Evolutionary conservation across 2,888 invertebrate species (phyloP).

Genomic region (Tenthredo livida): DNA sequence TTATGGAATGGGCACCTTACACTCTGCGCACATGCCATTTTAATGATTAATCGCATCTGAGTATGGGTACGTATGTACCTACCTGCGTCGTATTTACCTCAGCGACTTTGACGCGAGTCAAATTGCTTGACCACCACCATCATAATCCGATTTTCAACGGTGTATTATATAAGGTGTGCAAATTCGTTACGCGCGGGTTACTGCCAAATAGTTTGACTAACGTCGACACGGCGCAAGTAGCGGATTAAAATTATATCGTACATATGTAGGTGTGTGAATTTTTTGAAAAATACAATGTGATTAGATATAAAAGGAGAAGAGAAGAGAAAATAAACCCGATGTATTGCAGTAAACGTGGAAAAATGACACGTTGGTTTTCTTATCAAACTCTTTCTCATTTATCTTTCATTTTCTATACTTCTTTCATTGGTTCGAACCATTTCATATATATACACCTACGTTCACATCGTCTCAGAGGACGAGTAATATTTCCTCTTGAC

Average conservation of each 20-base stretch:
- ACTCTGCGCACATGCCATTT: slow-evolving; percentile 21
- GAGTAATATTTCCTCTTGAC: slow-evolving; percentile 46
- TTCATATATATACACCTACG: neutral
- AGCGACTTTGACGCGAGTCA: neutral
- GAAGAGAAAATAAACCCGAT: neutral
- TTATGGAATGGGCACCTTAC: neutral
- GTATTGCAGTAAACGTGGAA: neutral
- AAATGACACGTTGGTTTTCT: slow-evolving; percentile 4
- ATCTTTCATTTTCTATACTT: neutral
- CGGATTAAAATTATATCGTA: neutral
- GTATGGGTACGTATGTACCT: neutral
- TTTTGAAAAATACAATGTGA: neutral
- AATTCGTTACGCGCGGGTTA: neutral
- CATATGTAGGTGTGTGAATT: too few species aligned
- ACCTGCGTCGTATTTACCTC: neutral
- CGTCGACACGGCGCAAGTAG: neutral
- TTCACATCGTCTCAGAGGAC: neutral
- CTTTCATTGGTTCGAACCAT: slow-evolving; percentile 3
- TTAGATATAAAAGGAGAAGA: neutral
- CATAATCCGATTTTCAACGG: neutral
- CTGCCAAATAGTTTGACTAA: neutral
- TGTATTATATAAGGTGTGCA: neutral
- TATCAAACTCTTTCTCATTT: neutral
- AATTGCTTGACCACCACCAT: slow-evolving; percentile 7
- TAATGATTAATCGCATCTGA: slow-evolving; percentile 37